Conservation (phyloP, 2,888 invertebrate genomes). For the Noctua comes region DNA sequence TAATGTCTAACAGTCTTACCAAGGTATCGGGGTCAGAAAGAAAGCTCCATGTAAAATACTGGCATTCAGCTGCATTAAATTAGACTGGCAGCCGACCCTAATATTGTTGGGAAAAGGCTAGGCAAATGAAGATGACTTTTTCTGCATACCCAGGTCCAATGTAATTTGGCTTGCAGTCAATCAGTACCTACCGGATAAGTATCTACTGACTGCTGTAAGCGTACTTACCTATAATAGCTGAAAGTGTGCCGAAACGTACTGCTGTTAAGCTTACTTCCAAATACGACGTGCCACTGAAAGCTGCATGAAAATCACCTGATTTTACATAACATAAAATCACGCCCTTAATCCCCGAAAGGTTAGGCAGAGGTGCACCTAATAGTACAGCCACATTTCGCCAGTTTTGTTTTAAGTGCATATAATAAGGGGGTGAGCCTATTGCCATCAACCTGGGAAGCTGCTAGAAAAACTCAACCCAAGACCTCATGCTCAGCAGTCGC, state of each 20-base stretch:
- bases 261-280: background rate
- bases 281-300: background rate
- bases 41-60: background rate
- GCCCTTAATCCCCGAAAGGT: too few species aligned
- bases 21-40: background rate
- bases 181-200: background rate
- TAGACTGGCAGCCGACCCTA: background rate
- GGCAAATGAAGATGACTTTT: background rate
- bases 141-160: background rate
- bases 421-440: too few species aligned
- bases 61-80: background rate
- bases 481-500: background rate
- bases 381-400: background rate
- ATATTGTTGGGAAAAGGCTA: background rate
- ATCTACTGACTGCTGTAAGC: background rate
- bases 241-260: background rate
- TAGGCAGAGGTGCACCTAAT: background rate
- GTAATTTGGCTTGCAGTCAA: background rate
- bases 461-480: too few species aligned
- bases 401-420: too few species aligned
- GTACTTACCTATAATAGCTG: background rate
- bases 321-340: background rate
- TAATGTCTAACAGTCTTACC: background rate
- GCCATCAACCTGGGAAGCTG: too few species aligned
- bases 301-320: background rate